Evolutionary conservation across 2,113 vertebrate genomes (phyloP).

Genomic region (Lonchura striata): DNA sequence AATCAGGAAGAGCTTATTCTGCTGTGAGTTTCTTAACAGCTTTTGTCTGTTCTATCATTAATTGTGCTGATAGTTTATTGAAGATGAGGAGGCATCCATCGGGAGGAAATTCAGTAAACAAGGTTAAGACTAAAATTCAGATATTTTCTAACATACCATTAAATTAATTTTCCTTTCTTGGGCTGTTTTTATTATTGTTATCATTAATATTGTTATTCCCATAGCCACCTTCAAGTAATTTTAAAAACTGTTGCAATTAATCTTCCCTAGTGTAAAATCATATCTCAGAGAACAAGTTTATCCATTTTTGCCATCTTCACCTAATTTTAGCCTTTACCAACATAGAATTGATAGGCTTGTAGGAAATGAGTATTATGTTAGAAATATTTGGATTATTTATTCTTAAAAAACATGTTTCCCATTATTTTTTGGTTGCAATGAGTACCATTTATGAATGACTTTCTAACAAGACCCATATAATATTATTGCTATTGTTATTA

Average conservation of each 20-base stretch:
- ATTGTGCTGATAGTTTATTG: neutral
- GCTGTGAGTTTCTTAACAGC: neutral
- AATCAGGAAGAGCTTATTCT: neutral
- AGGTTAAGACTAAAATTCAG: neutral
- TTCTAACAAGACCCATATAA: neutral
- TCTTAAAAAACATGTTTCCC: neutral
- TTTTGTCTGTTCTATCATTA: neutral
- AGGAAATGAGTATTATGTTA: neutral
- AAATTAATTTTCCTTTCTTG: neutral
- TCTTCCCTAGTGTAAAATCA: conserved; percentile 1
- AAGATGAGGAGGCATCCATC: neutral
- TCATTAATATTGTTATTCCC: neutral
- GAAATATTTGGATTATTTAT: neutral
- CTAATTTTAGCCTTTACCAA: neutral
- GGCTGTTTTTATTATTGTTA: neutral
- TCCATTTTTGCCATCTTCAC: neutral
- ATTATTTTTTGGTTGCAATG: neutral
- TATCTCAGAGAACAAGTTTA: neutral
- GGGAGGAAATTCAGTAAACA: neutral
- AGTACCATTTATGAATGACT: neutral
- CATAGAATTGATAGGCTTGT: neutral
- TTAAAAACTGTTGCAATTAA: neutral
- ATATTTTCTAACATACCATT: neutral
- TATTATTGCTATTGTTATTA: neutral
- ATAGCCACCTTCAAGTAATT: neutral